Evolutionary conservation across 2,888 invertebrate species (phyloP).

Genomic region (Netelia inedita): DNA sequence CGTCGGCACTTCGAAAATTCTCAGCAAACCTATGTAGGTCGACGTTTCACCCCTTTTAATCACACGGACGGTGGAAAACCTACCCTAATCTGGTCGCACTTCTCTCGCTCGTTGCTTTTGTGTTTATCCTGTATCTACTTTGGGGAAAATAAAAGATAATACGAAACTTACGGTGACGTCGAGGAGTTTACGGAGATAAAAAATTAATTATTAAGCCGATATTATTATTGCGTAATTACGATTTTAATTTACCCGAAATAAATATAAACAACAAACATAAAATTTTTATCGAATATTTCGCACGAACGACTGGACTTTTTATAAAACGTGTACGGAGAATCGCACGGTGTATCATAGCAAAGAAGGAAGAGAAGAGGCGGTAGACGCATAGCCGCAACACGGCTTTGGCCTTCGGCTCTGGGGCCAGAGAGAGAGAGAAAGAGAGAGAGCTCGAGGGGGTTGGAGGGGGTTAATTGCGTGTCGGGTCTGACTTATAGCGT

Average conservation of each 20-base stretch:
- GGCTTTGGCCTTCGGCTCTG: constrained; percentile 37
- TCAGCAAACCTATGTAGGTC: constrained; percentile 41
- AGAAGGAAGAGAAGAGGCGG: constrained; percentile 27
- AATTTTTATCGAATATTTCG: too few species aligned
- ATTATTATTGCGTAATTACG: neutral
- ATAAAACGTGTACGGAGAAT: neutral
- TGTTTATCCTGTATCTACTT: neutral
- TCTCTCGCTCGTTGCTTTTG: neutral
- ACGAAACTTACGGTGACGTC: neutral
- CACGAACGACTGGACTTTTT: neutral
- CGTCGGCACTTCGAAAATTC: constrained; percentile 25
- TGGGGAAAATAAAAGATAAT: neutral
- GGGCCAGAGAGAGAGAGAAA: neutral
- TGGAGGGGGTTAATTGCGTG: constrained; percentile 80
- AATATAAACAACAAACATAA: neutral
- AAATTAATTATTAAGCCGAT: neutral
- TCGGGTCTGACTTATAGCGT: constrained; percentile 83
- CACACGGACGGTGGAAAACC: neutral
- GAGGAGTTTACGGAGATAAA: neutral
- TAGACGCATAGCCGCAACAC: constrained; percentile 44
- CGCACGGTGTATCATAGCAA: constrained; percentile 27
- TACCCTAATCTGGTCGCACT: neutral
- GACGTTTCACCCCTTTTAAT: constrained; percentile 3
- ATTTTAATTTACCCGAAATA: neutral
- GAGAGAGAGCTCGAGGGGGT: constrained; percentile 32